Base-by-base conservation (phyloP, 2,797 vertebrate species). In the Acanthornis magna region DNA sequence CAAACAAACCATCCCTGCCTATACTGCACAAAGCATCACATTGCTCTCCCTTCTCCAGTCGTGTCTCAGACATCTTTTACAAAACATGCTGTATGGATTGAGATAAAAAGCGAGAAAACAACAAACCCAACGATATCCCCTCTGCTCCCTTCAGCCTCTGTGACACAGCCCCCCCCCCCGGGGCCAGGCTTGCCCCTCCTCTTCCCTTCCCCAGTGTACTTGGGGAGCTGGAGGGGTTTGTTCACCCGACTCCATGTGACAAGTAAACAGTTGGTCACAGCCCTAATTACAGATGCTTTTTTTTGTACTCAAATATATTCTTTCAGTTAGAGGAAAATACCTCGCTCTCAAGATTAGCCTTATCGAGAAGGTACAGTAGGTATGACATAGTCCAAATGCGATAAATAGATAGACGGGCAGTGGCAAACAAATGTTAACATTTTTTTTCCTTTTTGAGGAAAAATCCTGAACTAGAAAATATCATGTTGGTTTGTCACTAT, bases 231-330 rank as follows among this genome's bases (percentile, higher is more conserved):
- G 68, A 87, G 88, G 63, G 42, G 22, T 63, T 94, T 86, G 61
- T 80, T 96, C 87, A n/a, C 73, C 55, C 0, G 2, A 21, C 51
- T 74, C 40, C 1, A 1, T 57, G 86, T 85, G 94, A 88, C 91
- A 91, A 70, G 62, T 16, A 78, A 93, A 87, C 72, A 45, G 47
- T 89, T 88, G 76, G 81, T 78, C 82, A 92, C 73, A 88, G 71
- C 67, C 74, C 54, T 87, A 91, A 86, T 95, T 93, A 87, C n/a
- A 51, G 76, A 88, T 73, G 54, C 43, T 29, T 68, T 86, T 85
- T 57, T n/a, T 36, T 43, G 42, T 29, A 74, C 54, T 58, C 47
- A 47, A 88, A 85, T 21, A 16, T 82, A 57, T 89, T 88, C 51
- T 79, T 93, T 86, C 51, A 54, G 77, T 78, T 76, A 34, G 60